These are phyloP conservation scores for Drosophila algonquin DNA, from an alignment of 2,888 invertebrate genomes.

Conservation along the genomic window DNA sequence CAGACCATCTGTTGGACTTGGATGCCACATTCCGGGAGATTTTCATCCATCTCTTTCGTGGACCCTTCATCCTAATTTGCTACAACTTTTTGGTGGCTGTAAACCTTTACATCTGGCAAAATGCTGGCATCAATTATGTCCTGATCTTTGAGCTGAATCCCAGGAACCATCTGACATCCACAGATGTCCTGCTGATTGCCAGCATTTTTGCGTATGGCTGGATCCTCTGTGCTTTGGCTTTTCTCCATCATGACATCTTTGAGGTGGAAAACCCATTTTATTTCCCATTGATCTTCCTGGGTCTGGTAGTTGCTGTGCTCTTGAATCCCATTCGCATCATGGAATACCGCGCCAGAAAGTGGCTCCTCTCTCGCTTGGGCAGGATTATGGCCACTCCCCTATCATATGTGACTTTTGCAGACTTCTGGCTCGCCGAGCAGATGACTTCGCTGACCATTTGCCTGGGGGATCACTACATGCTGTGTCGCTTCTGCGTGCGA, in stretches of 20 bases:
- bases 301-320: slow-evolving; percentile 91
- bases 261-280: slow-evolving; percentile 91
- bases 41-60: slow-evolving; percentile 94
- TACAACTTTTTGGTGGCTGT: slow-evolving; percentile 96
- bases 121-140: slow-evolving; percentile 97
- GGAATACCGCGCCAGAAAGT: slow-evolving; percentile 92
- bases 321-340: slow-evolving; percentile 95
- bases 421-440: slow-evolving; percentile 98
- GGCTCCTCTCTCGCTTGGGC: slow-evolving; percentile 91
- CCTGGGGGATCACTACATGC: slow-evolving; percentile 95
- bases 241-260: slow-evolving; percentile 91
- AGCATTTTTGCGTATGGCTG: slow-evolving; percentile 94
- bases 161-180: slow-evolving; percentile 93
- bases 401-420: slow-evolving; percentile 95
- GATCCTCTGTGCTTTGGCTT: slow-evolving; percentile 88
- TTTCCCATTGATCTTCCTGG: slow-evolving; percentile 92
- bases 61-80: slow-evolving; percentile 93
- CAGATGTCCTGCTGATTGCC: slow-evolving; percentile 94
- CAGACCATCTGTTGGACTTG: slow-evolving; percentile 25
- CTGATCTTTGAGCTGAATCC: slow-evolving; percentile 98
- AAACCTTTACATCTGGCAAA: slow-evolving; percentile 97
- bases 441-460: slow-evolving; percentile 94
- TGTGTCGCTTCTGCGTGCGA: slow-evolving; percentile 92
- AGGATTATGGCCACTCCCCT: slow-evolving; percentile 94
- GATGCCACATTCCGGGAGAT: slow-evolving; percentile 80